These are phyloP conservation scores for Tiliacea aurago DNA, from an alignment of 2,888 invertebrate genomes.

Conservation along the genomic window DNA sequence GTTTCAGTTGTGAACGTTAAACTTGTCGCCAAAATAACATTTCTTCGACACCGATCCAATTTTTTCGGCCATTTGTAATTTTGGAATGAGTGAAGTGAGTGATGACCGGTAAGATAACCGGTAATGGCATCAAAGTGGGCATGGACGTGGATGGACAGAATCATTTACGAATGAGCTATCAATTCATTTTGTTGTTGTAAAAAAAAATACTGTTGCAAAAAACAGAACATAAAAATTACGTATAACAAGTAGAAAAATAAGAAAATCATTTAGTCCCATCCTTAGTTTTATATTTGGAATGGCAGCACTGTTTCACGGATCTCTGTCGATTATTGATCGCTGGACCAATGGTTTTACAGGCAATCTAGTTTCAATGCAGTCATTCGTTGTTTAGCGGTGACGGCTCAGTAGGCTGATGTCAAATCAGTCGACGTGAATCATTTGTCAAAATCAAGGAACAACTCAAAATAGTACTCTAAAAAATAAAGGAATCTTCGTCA, in stretches of 20 bases:
- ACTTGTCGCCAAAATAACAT: conserved; percentile 58
- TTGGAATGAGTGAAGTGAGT: conserved; percentile 19
- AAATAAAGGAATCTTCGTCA: conserved; percentile 68
- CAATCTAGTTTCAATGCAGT: conserved; percentile 81
- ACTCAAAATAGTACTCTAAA: conserved; percentile 71
- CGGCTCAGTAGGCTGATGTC: conserved; percentile 78
- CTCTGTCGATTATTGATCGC: conserved; percentile 80
- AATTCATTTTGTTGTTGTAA: background rate
- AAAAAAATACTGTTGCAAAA: background rate
- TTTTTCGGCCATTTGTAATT: conserved; percentile 75
- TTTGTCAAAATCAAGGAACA: conserved; percentile 75
- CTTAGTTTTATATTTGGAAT: conserved; percentile 11
- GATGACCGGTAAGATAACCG: conserved; percentile 13
- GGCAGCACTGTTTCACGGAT: conserved; percentile 26
- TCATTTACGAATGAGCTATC: background rate
- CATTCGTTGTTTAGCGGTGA: conserved; percentile 76
- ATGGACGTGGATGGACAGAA: background rate
- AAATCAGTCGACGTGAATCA: conserved; percentile 84
- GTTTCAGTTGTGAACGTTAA: conserved; percentile 37
- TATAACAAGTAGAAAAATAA: background rate
- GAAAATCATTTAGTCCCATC: background rate
- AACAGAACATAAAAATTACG: background rate
- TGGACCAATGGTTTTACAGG: conserved; percentile 72
- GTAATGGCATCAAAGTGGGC: background rate
- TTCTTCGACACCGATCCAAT: conserved; percentile 61